Base-by-base conservation (phyloP, 1,140 invertebrate species). In the Ostrea denselamellosa region DNA sequence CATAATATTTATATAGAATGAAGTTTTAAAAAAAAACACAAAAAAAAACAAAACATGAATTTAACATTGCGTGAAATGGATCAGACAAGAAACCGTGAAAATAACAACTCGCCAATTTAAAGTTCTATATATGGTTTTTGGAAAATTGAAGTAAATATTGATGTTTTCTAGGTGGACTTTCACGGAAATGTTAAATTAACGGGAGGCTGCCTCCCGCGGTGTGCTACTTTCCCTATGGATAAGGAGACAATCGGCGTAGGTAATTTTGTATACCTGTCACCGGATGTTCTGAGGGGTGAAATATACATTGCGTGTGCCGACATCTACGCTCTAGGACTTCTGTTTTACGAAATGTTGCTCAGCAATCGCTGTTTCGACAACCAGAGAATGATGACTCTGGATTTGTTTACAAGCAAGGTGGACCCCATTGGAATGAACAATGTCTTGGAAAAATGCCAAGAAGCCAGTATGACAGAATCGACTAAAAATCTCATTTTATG, bases 291-390 rank as follows among this genome's bases (percentile, higher is more conserved):
- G 7, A 44, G 58, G n/a, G 92, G 90, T 5, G 89, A 90, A 44
- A 17, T 88, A 0, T 93, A 93, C 81, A 71, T 83, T 17, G 19
- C 90, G 0, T 85, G 88, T 1, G 91, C 90, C 19, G 92, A 93
- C 86, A 86, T 92, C 12, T 93, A 92, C 81, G 88, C 90, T 17
- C 89, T 92, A 68, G 92, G 91, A 34, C 89, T 92, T 2, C 28
- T 93, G 7, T 53, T 92, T 14, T 91, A 86, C 77, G 92, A 93
- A 51, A 25, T 92, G 25, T 85, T 91, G 0, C 87, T 89, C 0
- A 81, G 83, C 17, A n/a, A n/a, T 9, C 85, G 83, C 17, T 89
- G 90, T 22, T 92, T 89, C 54, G 71, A 88, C 62, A 52, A 88
- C 4, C 89, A 90, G 53, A 85, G 89, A 25, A 44, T 65, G 28